These are phyloP conservation scores for Gymnocephalus cernua DNA, from an alignment of 2,113 vertebrate genomes.

Conservation along the genomic window DNA sequence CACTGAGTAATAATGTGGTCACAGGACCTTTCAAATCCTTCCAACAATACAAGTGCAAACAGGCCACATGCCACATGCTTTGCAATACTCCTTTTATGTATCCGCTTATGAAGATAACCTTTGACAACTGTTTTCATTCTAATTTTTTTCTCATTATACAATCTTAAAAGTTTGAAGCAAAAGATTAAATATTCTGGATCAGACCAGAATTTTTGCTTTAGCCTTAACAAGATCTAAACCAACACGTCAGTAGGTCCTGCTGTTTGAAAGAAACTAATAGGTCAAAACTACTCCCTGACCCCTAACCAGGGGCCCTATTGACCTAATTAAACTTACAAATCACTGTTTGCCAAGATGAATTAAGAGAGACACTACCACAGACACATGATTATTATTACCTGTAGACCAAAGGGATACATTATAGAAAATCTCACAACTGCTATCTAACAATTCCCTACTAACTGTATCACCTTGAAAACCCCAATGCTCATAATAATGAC, in stretches of 20 bases:
- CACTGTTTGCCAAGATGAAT: not conserved
- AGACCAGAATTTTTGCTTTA: not conserved
- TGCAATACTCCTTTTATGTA: not conserved
- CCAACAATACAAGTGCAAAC: not conserved
- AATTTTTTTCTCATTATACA: not conserved
- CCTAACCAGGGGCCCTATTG: not conserved
- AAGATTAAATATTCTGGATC: not conserved
- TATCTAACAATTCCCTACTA: not conserved
- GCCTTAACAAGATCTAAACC: no score
- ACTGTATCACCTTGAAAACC: not conserved
- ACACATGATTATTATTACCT: not conserved
- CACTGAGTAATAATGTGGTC: not conserved
- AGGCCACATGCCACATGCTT: not conserved
- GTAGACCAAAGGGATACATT: not conserved
- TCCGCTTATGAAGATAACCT: not conserved
- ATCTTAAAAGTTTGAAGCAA: not conserved
- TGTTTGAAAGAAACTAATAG: not conserved
- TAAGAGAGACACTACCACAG: not conserved
- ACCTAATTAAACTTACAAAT: conserved; percentile 24
- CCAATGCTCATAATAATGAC: not conserved
- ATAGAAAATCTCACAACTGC: not conserved
- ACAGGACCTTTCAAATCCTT: not conserved
- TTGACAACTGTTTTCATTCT: not conserved
- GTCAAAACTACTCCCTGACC: conserved; percentile 13
- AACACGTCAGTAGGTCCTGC: not conserved